Base-by-base conservation (phyloP, 1,140 invertebrate species). In the Drosophila albomicans region DNA sequence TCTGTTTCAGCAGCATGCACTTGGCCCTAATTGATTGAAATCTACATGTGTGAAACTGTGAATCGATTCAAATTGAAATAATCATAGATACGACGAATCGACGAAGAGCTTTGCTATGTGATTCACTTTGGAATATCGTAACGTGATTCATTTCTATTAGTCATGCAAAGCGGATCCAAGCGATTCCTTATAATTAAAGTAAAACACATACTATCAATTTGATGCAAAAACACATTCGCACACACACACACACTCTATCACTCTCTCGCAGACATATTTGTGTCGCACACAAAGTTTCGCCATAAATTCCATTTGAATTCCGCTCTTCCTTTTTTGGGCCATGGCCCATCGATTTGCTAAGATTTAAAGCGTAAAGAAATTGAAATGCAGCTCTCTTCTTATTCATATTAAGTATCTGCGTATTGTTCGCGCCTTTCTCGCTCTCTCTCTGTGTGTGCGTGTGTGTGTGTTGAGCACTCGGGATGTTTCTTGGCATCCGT, bases 311-410 rank as follows among this genome's bases (percentile, higher is more conserved):
- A 59, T 71, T 75, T 75, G 68, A 75, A 70, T 75, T 64, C 58
- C 66, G 58, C 58, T 74, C 58, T 57, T 58, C 43, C 67, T 57
- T 69, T 70, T 66, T 75, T 71, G 66, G 66, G 52, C 67, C 73
- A 75, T 70, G 73, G 68, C 58, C 52, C 67, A 75, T 75, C 73
- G 73, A 75, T 75, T 71, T 75, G 59, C 52, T 38, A 71, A 71
- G 67, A 75, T 74, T 75, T 71, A 75, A 75, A 75, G 67, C 67
- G 73, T 65, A 45, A 75, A 71, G 59, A 75, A 75, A 75, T 75
- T 75, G 68, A 75, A 71, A 65, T 71, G 68, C 67, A 59, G 38
- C 46, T 38, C 64, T 74, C 48, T 41, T 48, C 51, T 30, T 51
- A 70, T 75, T 70, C 59, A 69, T 75, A 75, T 70, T 74, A 74